These are phyloP conservation scores for Lampris incognitus DNA, from an alignment of 2,113 vertebrate species.

Conservation along the genomic window DNA sequence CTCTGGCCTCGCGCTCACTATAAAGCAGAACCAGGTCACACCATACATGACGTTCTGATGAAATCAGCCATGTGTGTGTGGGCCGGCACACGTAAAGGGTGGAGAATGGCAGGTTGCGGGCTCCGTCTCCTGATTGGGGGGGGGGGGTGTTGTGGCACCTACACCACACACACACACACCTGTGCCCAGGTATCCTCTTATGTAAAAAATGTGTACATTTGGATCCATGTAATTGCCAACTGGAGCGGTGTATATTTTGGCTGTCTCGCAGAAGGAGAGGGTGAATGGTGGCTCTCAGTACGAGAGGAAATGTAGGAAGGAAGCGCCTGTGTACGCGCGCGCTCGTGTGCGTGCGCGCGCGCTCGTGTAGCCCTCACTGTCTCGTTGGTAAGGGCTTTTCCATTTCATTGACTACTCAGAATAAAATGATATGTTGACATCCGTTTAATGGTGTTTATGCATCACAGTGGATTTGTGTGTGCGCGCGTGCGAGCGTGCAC, in stretches of 20 bases:
- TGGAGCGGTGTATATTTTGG: conserved; percentile 38
- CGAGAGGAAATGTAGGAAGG: conserved; percentile 41
- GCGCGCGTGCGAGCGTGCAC: not conserved
- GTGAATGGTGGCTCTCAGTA: conserved; percentile 24
- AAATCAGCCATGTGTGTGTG: conserved; percentile 41
- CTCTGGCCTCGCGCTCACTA: conserved; percentile 37
- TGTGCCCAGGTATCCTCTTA: conserved; percentile 18
- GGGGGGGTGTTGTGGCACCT: conserved; percentile 1
- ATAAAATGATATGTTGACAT: not conserved
- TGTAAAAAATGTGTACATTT: conserved; percentile 32
- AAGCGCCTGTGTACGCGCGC: not conserved
- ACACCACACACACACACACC: conserved; percentile 2
- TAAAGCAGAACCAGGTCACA: conserved; percentile 54
- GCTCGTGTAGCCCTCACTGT: not conserved
- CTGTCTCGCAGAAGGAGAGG: conserved; percentile 51
- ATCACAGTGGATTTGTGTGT: not conserved
- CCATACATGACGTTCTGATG: conserved; percentile 58
- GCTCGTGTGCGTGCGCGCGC: not conserved
- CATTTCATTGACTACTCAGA: too few species aligned
- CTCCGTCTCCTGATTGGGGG: conserved; percentile 6
- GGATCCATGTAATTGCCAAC: conserved; percentile 53
- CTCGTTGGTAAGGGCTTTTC: too few species aligned
- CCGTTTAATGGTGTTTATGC: not conserved
- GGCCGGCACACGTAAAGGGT: conserved; percentile 28
- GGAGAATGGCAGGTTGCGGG: conserved; percentile 59